Conservation (phyloP, 2,113 vertebrate species). For the Uria lomvia region DNA sequence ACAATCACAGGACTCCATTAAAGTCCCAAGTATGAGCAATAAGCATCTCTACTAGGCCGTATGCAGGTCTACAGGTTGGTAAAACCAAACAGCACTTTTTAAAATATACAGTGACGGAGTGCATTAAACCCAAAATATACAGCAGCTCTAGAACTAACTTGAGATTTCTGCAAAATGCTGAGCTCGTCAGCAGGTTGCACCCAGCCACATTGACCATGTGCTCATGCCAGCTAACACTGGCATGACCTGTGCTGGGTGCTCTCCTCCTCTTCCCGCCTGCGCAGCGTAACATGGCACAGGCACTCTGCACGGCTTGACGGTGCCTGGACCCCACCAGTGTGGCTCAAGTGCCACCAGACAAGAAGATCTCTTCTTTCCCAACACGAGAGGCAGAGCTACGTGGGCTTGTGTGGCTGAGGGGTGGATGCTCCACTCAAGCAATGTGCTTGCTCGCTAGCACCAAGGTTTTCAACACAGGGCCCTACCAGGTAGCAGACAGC, state of each 20-base stretch:
- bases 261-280: not conserved
- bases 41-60: not conserved
- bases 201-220: not conserved
- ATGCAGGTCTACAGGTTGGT: not conserved
- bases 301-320: fast-evolving
- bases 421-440: fast-evolving
- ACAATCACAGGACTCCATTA: not conserved
- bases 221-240: not conserved
- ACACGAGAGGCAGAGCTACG: not conserved
- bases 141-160: not conserved
- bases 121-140: not conserved
- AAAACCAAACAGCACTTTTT: not conserved
- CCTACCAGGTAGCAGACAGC: not conserved
- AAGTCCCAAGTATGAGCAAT: not conserved
- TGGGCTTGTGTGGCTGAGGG: not conserved
- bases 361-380: not conserved
- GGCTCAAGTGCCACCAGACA: not conserved
- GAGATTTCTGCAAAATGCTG: not conserved
- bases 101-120: fast-evolving
- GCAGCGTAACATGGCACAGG: not conserved
- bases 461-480: not conserved
- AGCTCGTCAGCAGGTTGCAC: not conserved
- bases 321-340: no score
- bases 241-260: not conserved
- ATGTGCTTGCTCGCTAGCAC: not conserved